Evolutionary conservation across 2,888 invertebrate genomes (phyloP), one percentile per base, ranked within the genome.

Genomic region (Habrosyne pyritoides): DNA sequence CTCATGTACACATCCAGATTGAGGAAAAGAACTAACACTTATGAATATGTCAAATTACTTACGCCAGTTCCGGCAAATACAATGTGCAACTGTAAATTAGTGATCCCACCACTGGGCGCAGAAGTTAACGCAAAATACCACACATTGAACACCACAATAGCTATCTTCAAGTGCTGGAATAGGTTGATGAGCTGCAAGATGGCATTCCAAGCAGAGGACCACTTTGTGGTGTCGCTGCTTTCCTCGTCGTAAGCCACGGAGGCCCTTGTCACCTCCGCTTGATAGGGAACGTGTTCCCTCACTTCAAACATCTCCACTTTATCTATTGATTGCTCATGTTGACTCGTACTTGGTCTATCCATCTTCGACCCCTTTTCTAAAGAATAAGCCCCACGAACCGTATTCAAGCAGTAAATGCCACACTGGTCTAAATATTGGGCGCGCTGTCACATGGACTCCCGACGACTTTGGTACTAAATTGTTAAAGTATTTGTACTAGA

Each of bases 61-160:
- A 93, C 93, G 55, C 93, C 93, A 53, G 93, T 91, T 56, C 92
- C 92, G 21, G 91, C 91, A 60, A 93, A 88, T 55, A 91, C 81
- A 10, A 93, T 90, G 66, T 93, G 93, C 57, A 93, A 69, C 63
- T 93, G 89, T 60, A 91, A 68, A 63, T 91, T 92, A 55, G 79
- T 89, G 67, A 91, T 84, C 21, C 83, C 65, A 55, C 92, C 92
- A 55, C 90, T 86, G 0, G 89, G 80, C 10, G 78, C 77, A 0
- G 86, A 82, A 7, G 83, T 90, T 55, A 93, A 67, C 10, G 91
- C 91, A 59, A 91, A 90, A 59, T 86, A 82, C 91, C 91, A 93
- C 49, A 91, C 55, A 57, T 83, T 85, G 65, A 88, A 92, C 64
- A 91, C 88, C 6, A 93, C 89, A 53, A 93, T 87, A 1, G 91